Evolutionary conservation across 2,113 vertebrate genomes (phyloP).

Genomic region (Trematocara marginatum): DNA sequence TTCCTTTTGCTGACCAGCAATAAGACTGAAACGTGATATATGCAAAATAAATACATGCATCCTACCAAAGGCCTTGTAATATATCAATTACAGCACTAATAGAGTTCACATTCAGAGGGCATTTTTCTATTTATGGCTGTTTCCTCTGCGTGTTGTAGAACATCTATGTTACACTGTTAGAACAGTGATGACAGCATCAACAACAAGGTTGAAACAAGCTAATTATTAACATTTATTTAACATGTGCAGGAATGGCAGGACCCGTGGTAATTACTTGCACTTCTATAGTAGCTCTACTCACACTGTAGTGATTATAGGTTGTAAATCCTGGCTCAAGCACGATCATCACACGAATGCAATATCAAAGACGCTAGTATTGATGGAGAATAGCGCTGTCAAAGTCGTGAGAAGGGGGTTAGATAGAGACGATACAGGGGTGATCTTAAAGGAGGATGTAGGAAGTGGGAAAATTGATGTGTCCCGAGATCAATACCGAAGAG

Average conservation of each 20-base stretch:
- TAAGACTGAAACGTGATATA: conserved; percentile 34
- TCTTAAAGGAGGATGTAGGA: conserved; percentile 61
- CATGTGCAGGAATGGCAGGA: not conserved
- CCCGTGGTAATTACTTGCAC: not conserved
- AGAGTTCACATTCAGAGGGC: conserved; percentile 33
- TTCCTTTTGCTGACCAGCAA: conserved; percentile 55
- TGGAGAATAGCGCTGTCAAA: not conserved
- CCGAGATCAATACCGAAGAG: conserved; percentile 57
- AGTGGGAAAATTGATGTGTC: conserved; percentile 63
- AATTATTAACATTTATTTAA: not conserved
- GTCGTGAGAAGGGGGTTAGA: conserved; percentile 6
- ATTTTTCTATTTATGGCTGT: conserved; percentile 38
- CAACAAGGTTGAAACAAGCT: not conserved
- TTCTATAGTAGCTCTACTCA: not conserved
- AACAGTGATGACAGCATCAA: not conserved
- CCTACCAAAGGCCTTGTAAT: conserved; percentile 13
- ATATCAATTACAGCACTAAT: conserved; percentile 36
- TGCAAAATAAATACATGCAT: conserved; percentile 17
- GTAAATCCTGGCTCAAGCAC: not conserved
- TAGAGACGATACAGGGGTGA: not conserved
- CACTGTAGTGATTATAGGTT: not conserved
- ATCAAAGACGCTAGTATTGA: not conserved
- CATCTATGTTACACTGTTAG: conserved; percentile 9
- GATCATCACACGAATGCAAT: not conserved
- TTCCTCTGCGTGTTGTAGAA: conserved; percentile 15